A percentile compares a stretch with the other conserved stretches of the same genome.
These are phyloP conservation scores for Ifrita kowaldi DNA, from an alignment of 2,113 vertebrate genomes.

Conservation along the genomic window DNA sequence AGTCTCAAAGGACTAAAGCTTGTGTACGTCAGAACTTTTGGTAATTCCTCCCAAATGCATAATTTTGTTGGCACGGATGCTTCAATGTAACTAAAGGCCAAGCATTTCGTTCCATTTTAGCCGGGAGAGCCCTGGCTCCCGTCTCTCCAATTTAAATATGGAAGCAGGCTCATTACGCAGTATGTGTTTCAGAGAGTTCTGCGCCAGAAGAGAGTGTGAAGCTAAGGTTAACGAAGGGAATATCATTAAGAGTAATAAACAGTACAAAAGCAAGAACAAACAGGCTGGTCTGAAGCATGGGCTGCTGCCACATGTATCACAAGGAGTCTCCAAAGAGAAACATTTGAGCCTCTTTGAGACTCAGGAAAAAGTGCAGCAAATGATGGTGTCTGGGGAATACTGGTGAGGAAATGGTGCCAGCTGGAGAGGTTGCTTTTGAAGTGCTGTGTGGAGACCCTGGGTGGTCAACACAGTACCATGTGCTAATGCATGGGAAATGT, in stretches of 20 bases:
- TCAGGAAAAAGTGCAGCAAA: not conserved
- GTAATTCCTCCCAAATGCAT: constrained; percentile 10
- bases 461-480: not conserved
- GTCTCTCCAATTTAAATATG: not conserved
- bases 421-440: not conserved
- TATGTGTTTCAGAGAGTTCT: not conserved
- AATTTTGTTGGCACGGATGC: constrained; percentile 11
- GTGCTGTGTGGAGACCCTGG: not conserved
- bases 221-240: not conserved
- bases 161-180: not conserved
- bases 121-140: constrained; percentile 22
- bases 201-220: constrained; percentile 1
- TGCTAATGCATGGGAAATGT: not conserved
- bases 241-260: not conserved
- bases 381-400: fast-evolving
- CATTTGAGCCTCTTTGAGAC: not conserved
- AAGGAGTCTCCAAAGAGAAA: not conserved
- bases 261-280: not conserved
- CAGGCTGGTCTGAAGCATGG: not conserved
- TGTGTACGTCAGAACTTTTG: not conserved
- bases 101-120: constrained; percentile 16
- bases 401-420: not conserved
- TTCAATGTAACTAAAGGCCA: constrained; percentile 3
- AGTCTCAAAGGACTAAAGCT: not conserved
- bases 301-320: not conserved